Evolutionary conservation across 2,113 vertebrate genomes (phyloP).

Genomic region (Dipodomys spectabilis): DNA sequence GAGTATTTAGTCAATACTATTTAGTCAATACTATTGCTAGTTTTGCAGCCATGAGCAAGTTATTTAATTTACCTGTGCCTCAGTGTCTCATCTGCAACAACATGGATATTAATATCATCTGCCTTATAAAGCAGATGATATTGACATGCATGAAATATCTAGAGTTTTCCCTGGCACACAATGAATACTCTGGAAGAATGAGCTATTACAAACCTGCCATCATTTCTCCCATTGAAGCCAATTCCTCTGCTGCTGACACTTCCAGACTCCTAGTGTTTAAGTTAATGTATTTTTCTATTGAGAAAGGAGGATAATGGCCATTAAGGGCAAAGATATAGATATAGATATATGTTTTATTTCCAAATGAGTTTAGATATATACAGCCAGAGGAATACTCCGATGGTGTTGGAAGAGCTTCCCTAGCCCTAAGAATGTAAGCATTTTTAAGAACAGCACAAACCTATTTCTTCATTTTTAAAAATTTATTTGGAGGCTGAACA

Average conservation of each 20-base stretch:
- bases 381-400: not conserved
- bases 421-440: not conserved
- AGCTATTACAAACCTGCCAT: not conserved
- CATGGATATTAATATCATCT: not conserved
- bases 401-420: not conserved
- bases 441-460: slow-evolving; percentile 6
- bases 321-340: not conserved
- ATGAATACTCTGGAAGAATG: not conserved
- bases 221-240: not conserved
- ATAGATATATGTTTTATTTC: not conserved
- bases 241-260: not conserved
- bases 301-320: not conserved
- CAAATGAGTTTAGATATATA: not conserved
- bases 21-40: too few species aligned
- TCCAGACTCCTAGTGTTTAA: not conserved
- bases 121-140: not conserved
- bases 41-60: not conserved
- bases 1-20: not conserved
- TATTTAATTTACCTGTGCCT: not conserved
- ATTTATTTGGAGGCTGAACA: not conserved
- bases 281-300: not conserved
- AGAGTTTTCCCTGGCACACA: not conserved
- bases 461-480: not conserved
- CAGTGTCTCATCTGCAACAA: not conserved
- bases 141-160: not conserved